Evolutionary conservation across 1,140 invertebrate species (phyloP).

Genomic region (Drosophila jambulina): DNA sequence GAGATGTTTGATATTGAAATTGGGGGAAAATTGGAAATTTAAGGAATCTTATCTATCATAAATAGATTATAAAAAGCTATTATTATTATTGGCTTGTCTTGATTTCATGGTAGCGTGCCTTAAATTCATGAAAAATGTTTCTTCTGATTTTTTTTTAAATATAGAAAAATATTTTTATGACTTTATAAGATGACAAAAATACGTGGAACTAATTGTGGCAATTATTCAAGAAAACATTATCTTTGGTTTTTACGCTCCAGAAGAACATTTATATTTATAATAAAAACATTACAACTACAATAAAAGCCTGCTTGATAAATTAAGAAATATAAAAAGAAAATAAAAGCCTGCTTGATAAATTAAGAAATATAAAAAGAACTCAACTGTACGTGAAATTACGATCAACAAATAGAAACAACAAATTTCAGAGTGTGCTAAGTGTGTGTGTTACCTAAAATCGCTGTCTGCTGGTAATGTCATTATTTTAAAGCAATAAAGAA

Average conservation of each 20-base stretch:
- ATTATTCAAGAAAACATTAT: background rate
- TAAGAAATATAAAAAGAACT: background rate
- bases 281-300: background rate
- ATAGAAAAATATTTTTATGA: no score
- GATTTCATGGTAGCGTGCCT: no score
- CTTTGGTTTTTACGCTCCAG: background rate
- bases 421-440: background rate
- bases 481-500: constrained; percentile 4
- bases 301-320: rapidly evolving
- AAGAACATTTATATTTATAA: background rate
- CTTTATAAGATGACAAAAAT: no score
- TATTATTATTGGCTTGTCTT: no score
- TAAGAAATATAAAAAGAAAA: background rate
- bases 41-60: no score
- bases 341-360: rapidly evolving
- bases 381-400: background rate
- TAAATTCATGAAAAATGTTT: no score
- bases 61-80: no score
- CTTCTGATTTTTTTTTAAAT: no score
- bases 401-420: no score
- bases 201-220: no score
- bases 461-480: background rate
- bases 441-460: background rate
- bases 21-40: no score
- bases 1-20: background rate